Evolutionary conservation across 2,888 invertebrate genomes (phyloP).

Genomic region (Eupsilia transversa): DNA sequence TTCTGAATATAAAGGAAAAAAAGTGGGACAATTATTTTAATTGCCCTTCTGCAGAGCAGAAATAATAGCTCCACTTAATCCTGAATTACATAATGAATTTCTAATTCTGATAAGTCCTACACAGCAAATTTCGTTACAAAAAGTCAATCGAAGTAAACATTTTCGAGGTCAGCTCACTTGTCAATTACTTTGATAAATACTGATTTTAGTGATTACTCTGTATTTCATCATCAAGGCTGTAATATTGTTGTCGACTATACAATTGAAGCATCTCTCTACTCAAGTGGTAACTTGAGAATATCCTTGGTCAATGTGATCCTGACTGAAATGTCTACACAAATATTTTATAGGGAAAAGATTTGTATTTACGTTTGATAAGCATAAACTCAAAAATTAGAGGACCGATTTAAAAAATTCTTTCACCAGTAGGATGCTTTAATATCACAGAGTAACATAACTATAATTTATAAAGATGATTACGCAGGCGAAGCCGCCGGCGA

Average conservation of each 20-base stretch:
- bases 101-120: background rate
- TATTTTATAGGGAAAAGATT: no score
- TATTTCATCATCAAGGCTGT: conserved; percentile 3
- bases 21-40: no score
- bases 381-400: no score
- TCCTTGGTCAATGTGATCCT: background rate
- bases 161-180: background rate
- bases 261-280: conserved; percentile 19
- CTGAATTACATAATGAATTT: background rate
- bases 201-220: background rate
- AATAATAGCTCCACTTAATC: background rate
- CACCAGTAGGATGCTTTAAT: no score
- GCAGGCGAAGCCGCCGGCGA: no score
- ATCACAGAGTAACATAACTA: no score
- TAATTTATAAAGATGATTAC: no score
- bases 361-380: no score
- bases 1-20: no score
- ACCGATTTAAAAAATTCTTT: no score
- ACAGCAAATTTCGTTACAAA: background rate
- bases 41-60: background rate
- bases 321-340: background rate
- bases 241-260: conserved; percentile 6
- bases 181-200: background rate
- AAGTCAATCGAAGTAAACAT: background rate
- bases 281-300: conserved; percentile 1